Conservation (phyloP, 2,888 invertebrate species). For the Octodonta nipae region DNA sequence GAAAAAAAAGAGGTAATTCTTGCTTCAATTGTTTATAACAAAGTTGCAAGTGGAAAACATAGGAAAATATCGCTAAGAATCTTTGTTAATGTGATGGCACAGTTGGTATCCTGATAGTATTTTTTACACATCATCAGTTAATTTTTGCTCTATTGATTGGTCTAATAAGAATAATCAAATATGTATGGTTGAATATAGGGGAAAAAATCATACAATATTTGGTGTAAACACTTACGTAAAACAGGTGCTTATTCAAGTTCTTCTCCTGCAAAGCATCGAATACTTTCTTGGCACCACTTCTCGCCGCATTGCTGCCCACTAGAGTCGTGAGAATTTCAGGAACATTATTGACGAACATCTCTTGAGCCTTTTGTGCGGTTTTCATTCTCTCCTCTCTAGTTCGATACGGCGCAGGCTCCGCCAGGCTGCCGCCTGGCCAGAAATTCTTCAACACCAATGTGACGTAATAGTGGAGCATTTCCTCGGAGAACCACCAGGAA, state of each 20-base stretch:
- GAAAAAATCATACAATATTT: background rate
- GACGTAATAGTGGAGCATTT: constrained; percentile 80
- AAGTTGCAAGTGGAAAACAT: too few relatives aligned
- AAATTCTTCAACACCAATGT: constrained; percentile 42
- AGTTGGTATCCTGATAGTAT: too few relatives aligned
- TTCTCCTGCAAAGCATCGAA: constrained; percentile 77
- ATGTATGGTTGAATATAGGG: constrained; percentile 4
- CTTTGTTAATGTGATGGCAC: too few relatives aligned
- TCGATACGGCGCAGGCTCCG: constrained; percentile 40
- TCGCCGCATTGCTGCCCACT: constrained; percentile 73
- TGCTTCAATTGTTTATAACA: too few relatives aligned
- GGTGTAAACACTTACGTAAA: constrained; percentile 59
- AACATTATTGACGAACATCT: constrained; percentile 58
- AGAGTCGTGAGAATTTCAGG: constrained; percentile 69
- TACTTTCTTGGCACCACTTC: constrained; percentile 70
- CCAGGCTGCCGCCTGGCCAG: constrained; percentile 6
- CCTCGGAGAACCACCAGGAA: constrained; percentile 76
- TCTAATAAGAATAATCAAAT: background rate
- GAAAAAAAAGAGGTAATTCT: too few relatives aligned
- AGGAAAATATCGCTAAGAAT: too few relatives aligned
- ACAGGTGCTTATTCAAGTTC: constrained; percentile 76
- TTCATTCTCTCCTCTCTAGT: constrained; percentile 53
- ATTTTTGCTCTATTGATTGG: background rate
- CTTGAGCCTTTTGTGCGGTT: constrained; percentile 54
- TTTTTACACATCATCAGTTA: constrained; percentile 1